Base-by-base conservation (phyloP, 2,797 vertebrate genomes). In the Sciurus vulgaris region DNA sequence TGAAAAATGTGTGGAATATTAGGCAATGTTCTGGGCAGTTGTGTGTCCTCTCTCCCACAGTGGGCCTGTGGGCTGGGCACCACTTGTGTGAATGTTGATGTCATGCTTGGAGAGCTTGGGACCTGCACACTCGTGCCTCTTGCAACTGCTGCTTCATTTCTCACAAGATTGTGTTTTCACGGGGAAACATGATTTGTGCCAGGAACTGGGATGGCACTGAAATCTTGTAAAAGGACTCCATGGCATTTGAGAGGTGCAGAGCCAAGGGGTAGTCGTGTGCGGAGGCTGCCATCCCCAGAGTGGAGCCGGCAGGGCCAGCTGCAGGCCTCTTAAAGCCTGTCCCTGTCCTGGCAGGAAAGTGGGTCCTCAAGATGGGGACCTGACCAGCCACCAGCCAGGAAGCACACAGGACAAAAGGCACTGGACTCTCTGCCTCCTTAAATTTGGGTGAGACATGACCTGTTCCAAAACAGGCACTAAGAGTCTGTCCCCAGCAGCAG, bases 161-260 rank as follows among this genome's bases (percentile, higher is more conserved):
- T 86, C 69, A 59, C 54, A 70, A 77, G 69, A 59, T 41, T 90
- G 72, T 90, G 61, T 95, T 69, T 56, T 82, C 76, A 38, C 54
- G 18, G 44, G 73, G 86, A 89, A 77, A 38, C 70, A 6, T 95
- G 49, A 56, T 83, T 51, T 90, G 54, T 90, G 93, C 87, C 63
- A 84, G 38, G 65, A 95, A 44, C 54, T n/a, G 28, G 28, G 1
- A 10, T 30, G 24, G 65, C 44, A 56, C 83, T 84, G 87, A 74
- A n/a, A 22, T 28, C 88, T 84, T 77, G 13, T 85, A 61, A 73
- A 77, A 85, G 93, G 44, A n/a, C n/a, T 72, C 22, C 0, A 0
- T 49, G 65, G 51, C 44, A 65, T 33, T 81, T 51, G 86, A 49
- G 24, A 85, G 67, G 81, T 61, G 51, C 47, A 77, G 77, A 63